These are phyloP conservation scores for Torymus tubicola DNA, from an alignment of 2,888 invertebrate species.

Conservation along the genomic window DNA sequence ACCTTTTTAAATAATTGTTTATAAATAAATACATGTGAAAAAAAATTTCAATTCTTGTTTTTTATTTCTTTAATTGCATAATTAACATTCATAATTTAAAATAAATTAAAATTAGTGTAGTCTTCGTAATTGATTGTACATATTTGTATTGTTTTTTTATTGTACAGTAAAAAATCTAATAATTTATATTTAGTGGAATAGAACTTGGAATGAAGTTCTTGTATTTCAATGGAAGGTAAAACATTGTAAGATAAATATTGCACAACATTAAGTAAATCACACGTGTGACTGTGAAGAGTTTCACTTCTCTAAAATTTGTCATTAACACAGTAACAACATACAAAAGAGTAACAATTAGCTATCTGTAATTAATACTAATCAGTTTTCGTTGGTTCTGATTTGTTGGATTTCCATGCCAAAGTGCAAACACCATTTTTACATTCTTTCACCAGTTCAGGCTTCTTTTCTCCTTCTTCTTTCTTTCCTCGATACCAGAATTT, in stretches of 20 bases:
- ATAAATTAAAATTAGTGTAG: conserved; percentile 19
- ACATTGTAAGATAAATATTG: neutral
- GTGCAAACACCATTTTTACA: conserved; percentile 73
- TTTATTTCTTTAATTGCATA: conserved; percentile 41
- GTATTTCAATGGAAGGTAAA: too few species aligned
- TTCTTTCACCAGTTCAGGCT: conserved; percentile 69
- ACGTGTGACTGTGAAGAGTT: neutral
- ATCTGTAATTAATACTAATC: conserved; percentile 47
- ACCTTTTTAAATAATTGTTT: conserved; percentile 59
- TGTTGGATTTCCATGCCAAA: conserved; percentile 68
- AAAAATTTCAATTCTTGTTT: conserved; percentile 16
- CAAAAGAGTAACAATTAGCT: conserved; percentile 7
- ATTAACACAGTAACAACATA: neutral
- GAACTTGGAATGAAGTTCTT: conserved; percentile 14
- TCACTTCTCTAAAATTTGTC: conserved; percentile 18
- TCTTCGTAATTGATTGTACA: too few species aligned
- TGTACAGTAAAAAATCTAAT: too few species aligned
- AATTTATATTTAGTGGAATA: conserved; percentile 4
- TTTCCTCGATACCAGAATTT: conserved; percentile 89
- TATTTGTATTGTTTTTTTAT: too few species aligned
- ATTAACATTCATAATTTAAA: conserved; percentile 19
- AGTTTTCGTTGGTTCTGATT: conserved; percentile 59
- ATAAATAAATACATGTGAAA: conserved; percentile 57
- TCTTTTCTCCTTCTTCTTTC: conserved; percentile 73
- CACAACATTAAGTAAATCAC: neutral